These are phyloP conservation scores for Tapera naevia DNA, from an alignment of 2,797 vertebrate species.

Conservation along the genomic window DNA sequence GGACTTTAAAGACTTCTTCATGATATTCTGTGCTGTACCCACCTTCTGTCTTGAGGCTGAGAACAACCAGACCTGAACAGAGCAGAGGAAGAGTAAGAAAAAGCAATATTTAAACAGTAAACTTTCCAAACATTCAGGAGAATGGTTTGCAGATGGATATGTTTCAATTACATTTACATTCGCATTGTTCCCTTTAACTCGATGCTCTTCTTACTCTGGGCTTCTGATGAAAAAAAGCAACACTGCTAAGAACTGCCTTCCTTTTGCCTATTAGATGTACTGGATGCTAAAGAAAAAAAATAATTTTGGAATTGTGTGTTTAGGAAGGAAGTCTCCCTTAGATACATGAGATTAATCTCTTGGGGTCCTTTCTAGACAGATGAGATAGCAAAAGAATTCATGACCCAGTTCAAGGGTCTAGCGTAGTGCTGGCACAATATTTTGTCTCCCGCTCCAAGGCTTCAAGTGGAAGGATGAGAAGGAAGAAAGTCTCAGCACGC, in stretches of 20 bases:
- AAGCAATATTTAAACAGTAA: conserved; percentile 72
- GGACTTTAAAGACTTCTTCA: conserved; percentile 16
- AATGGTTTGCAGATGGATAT: conserved; percentile 79
- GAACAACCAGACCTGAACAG: conserved; percentile 62
- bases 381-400: neutral
- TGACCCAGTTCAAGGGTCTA: accelerated
- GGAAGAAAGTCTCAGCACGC: neutral
- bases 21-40: neutral
- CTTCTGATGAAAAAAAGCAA: conserved; percentile 41
- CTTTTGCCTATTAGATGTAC: conserved; percentile 17
- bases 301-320: neutral
- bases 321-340: neutral
- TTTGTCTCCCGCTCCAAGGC: neutral
- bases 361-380: neutral
- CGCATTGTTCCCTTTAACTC: conserved; percentile 74
- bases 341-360: neutral
- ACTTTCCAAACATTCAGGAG: conserved; percentile 68
- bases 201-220: conserved; percentile 61
- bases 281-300: neutral
- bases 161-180: conserved; percentile 68
- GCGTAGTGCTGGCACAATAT: neutral
- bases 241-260: neutral
- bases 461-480: neutral
- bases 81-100: conserved; percentile 53
- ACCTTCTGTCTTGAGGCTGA: conserved; percentile 54